Conservation (phyloP, 64 coral and sea anemone genomes). For the Orbicella faveolata region DNA sequence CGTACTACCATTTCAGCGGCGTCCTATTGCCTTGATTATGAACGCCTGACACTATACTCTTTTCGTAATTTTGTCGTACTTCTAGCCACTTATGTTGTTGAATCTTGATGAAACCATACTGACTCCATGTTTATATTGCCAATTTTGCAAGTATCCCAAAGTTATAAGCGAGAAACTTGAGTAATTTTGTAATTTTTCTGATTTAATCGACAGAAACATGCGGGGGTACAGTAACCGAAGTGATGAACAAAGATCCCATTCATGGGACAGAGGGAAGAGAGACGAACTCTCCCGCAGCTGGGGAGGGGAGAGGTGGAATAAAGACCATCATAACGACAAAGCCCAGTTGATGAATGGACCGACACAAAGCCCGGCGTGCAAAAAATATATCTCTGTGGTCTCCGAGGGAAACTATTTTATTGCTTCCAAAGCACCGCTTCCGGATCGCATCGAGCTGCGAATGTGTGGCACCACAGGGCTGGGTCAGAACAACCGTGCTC, state of each 20-base stretch:
- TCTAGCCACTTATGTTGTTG: too few relatives aligned
- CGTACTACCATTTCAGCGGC: too few relatives aligned
- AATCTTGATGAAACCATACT: too few relatives aligned
- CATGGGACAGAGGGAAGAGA: not conserved
- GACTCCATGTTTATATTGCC: not conserved
- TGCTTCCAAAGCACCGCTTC: slow-evolving; percentile 38
- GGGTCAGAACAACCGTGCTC: slow-evolving; percentile 10
- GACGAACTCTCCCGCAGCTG: too few relatives aligned
- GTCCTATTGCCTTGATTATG: too few relatives aligned
- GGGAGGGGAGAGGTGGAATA: not conserved
- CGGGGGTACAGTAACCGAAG: slow-evolving; percentile 1
- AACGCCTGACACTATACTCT: too few relatives aligned
- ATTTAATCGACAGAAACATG: not conserved
- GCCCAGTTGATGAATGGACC: slow-evolving; percentile 9
- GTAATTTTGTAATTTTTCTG: not conserved
- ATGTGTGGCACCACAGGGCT: slow-evolving; percentile 38
- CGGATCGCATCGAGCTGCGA: slow-evolving; percentile 70
- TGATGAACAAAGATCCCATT: slow-evolving; percentile 6
- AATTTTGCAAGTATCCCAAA: not conserved
- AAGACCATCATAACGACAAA: not conserved
- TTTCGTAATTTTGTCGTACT: too few relatives aligned
- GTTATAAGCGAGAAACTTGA: not conserved
- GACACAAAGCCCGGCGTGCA: not conserved
- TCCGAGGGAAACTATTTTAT: slow-evolving; percentile 59
- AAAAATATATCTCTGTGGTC: slow-evolving; percentile 59